Conservation (phyloP, 2,888 invertebrate species). For the Sarcophaga carnaria region DNA sequence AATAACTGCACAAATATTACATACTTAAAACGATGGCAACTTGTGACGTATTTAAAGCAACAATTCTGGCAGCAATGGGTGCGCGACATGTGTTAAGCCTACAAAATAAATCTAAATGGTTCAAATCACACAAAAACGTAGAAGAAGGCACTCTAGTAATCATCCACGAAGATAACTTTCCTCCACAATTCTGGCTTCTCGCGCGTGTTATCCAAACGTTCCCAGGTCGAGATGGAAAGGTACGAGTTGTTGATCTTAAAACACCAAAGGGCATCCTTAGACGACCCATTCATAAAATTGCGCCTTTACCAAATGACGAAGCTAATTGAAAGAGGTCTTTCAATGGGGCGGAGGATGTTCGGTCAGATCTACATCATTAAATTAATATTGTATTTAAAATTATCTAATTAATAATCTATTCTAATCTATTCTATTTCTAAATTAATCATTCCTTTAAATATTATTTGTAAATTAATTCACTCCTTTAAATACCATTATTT, state of each 20-base stretch:
- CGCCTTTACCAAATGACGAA: slow-evolving; percentile 28
- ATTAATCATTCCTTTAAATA: too few species aligned
- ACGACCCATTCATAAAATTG: slow-evolving; percentile 47
- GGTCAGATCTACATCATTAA: neutral
- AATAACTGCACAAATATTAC: neutral
- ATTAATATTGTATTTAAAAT: too few species aligned
- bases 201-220: neutral
- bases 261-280: slow-evolving; percentile 23
- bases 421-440: too few species aligned
- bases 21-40: slow-evolving; percentile 53
- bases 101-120: slow-evolving; percentile 51
- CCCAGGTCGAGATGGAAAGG: slow-evolving; percentile 18
- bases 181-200: slow-evolving; percentile 27
- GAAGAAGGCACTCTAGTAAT: neutral
- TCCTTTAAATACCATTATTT: too few species aligned
- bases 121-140: slow-evolving; percentile 30
- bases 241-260: slow-evolving; percentile 21
- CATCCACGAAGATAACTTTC: slow-evolving; percentile 22
- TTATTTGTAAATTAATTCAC: too few species aligned
- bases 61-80: slow-evolving; percentile 59
- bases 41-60: slow-evolving; percentile 56
- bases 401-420: too few species aligned
- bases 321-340: slow-evolving; percentile 27
- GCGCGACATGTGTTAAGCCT: slow-evolving; percentile 49
- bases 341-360: slow-evolving; percentile 35